Evolutionary conservation across 1,140 invertebrate species (phyloP).

Genomic region (Zaprionus ornatus): DNA sequence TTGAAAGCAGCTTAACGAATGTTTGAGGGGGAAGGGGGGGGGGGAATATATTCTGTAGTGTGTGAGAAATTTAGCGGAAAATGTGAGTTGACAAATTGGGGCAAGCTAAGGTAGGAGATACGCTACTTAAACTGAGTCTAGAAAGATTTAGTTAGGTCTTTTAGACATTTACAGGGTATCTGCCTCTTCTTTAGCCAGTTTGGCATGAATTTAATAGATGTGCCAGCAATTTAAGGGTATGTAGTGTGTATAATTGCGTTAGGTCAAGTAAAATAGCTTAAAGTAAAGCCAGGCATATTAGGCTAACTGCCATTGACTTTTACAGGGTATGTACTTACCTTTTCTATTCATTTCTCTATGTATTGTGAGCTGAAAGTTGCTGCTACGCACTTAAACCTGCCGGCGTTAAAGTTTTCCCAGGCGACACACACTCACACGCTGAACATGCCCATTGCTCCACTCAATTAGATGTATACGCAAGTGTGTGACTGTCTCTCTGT

Average conservation of each 20-base stretch:
- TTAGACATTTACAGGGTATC: neutral
- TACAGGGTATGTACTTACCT: neutral
- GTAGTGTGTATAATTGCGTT: no score
- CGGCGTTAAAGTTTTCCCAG: constrained; percentile 12
- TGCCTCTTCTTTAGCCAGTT: neutral
- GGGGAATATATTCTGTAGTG: neutral
- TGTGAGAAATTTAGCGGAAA: no score
- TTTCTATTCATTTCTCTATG: neutral
- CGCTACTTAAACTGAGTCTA: neutral
- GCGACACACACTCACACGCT: constrained; percentile 5
- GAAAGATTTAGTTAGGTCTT: neutral
- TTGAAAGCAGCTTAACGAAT: neutral
- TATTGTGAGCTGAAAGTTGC: neutral
- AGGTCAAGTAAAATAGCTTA: neutral
- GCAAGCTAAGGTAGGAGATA: no score
- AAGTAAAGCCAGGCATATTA: neutral
- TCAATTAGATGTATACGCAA: constrained; percentile 38
- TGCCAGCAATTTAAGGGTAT: no score
- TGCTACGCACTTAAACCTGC: neutral
- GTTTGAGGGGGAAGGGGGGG: neutral
- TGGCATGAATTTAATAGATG: no score
- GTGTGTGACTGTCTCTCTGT: neutral
- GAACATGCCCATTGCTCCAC: neutral
- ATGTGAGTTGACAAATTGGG: no score
- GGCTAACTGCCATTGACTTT: neutral